phyloP scores from a whole-genome alignment of 2,797 vertebrate genomes.

The Macropus fuliginosus region DNA sequence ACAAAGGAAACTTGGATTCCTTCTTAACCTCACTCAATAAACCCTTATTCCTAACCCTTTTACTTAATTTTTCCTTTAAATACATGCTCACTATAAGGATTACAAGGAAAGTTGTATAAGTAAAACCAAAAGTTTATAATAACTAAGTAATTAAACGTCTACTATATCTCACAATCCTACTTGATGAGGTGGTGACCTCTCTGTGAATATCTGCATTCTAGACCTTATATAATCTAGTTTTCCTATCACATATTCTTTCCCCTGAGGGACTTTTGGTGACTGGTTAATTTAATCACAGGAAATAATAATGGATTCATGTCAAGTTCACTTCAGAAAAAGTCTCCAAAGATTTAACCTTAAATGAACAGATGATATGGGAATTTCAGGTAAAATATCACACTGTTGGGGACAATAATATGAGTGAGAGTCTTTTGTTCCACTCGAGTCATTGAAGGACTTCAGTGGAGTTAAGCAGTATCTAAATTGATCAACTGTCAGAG shows the following conservation, averaged over 20 bases:
- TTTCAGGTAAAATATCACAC: neutral
- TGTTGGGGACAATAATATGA: too few relatives aligned
- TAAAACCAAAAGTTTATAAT: neutral
- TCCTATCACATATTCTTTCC: neutral
- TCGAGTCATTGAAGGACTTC: neutral
- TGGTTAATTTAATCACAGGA: neutral
- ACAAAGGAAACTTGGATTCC: neutral
- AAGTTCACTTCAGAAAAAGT: neutral
- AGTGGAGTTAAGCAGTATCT: neutral
- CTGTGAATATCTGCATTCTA: neutral
- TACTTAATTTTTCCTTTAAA: neutral
- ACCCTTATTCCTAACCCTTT: neutral
- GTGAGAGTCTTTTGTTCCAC: neutral
- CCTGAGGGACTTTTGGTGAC: neutral
- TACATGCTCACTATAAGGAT: neutral
- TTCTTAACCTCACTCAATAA: neutral
- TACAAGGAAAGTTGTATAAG: neutral
- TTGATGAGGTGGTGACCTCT: neutral
- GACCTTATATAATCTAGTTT: neutral
- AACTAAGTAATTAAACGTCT: neutral
- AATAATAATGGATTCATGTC: neutral
- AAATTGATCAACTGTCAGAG: neutral
- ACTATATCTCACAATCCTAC: neutral
- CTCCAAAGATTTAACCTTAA: neutral
- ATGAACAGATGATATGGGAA: neutral